Percentiles rank a stretch among this genome's conserved stretches.
phyloP scores from a whole-genome alignment of 2,113 vertebrate species.

The Trochalopteron elliotii region DNA sequence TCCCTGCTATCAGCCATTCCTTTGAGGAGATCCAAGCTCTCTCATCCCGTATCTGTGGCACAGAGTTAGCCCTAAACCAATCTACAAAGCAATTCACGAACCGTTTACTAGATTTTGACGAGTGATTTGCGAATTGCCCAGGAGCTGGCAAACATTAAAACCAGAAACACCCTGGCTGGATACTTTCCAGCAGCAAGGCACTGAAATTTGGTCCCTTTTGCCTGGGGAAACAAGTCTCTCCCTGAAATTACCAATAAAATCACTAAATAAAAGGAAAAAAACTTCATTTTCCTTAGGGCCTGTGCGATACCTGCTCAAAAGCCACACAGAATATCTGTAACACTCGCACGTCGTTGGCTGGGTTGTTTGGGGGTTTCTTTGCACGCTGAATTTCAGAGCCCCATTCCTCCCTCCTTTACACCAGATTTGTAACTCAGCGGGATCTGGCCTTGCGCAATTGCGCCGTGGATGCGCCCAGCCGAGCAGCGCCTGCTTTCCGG shows the following conservation, averaged over 20 bases:
- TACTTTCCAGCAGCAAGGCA: neutral
- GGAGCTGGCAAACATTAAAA: slow-evolving; percentile 29
- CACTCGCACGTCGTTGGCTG: neutral
- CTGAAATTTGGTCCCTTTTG: neutral
- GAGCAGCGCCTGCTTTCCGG: neutral
- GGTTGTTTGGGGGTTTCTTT: neutral
- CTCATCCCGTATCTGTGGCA: neutral
- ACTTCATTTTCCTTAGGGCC: neutral
- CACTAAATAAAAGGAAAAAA: neutral
- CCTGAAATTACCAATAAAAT: neutral
- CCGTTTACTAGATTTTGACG: neutral
- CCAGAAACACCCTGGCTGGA: neutral
- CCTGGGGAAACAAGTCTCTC: neutral
- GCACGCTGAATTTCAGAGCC: neutral
- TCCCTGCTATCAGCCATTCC: neutral
- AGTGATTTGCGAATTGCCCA: slow-evolving; percentile 15
- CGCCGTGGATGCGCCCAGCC: neutral
- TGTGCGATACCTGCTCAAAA: neutral
- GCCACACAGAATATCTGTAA: neutral
- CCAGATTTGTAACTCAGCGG: neutral
- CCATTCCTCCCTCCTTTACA: neutral
- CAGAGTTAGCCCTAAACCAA: neutral
- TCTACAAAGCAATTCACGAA: neutral
- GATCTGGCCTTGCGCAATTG: neutral
- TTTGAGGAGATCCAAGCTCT: slow-evolving; percentile 17